Evolutionary conservation across 2,113 vertebrate species (phyloP), one percentile per base, ranked within the genome.

Genomic region (Rhynchomys soricoides): DNA sequence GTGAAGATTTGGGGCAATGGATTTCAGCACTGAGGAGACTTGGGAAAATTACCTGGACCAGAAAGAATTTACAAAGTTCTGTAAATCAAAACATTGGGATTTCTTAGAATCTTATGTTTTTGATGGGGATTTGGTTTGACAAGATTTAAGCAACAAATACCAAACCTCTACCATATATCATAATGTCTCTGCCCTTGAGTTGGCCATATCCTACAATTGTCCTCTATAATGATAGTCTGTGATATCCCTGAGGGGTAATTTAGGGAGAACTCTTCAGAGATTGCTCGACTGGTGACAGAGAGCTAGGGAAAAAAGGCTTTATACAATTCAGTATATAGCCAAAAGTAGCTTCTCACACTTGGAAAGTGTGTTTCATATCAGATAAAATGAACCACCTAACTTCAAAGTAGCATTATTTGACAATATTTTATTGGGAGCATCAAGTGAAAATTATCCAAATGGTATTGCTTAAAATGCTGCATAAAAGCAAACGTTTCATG

Each of bases 341-440:
- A 3, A 95, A 90, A 91, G 81, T 43, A 95, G 57, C 16, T 78
- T 82, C 50, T 66, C 34, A 40, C 66, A 82, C 7, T 81, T 90
- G 55, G 8, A 75, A 91, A 83, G 37, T 50, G 1, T 45, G 19
- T 70, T 94, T 92, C 82, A 29, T 74, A 91, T 77, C 85, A 90
- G 70, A 79, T 70, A 55, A 93, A 96, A 96, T 48, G 73, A 94
- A 87, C 52, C 73, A 52, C 43, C 70, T 83, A 92, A 93, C 95
- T 79, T 78, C 91, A 92, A 94, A 70, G 48, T 64, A 73, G 8
- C 68, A 95, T 79, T 92, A 93, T 85, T 87, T 74, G 73, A 94
- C 70, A 88, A 77, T n/a, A 89, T 92, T 55, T 81, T 83, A 83
- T 86, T 85, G 50, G 87, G 91, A 93, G 68, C 78, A 91, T 64